A percentile compares a stretch with the other conserved stretches of the same genome.
phyloP scores from a whole-genome alignment of 2,888 invertebrate species.

The Molorchus minor region DNA sequence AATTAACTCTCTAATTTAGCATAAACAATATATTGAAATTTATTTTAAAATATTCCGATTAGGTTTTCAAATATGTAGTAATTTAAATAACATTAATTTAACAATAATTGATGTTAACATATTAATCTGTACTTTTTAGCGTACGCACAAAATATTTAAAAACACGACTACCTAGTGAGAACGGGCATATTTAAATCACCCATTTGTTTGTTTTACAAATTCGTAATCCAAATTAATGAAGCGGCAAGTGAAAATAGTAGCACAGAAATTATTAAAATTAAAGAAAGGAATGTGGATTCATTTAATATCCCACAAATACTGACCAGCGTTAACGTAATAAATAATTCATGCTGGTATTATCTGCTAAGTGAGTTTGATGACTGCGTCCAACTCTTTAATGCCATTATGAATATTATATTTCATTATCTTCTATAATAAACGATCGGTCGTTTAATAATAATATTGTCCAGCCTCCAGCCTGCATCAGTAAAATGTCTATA shows the following conservation, averaged over 20 bases:
- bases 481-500: neutral
- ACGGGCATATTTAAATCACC: slow-evolving; percentile 36
- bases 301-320: slow-evolving; percentile 26
- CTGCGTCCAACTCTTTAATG: slow-evolving; percentile 24
- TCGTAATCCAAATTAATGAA: slow-evolving; percentile 27
- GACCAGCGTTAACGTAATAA: slow-evolving; percentile 25
- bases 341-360: slow-evolving; percentile 29
- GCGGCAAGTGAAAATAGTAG: slow-evolving; percentile 23
- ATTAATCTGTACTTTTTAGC: slow-evolving; percentile 20
- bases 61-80: slow-evolving; percentile 42
- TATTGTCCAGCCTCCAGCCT: neutral
- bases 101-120: slow-evolving; percentile 41
- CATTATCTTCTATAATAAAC: slow-evolving; percentile 17
- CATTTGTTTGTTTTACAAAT: slow-evolving; percentile 36
- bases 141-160: slow-evolving; percentile 31
- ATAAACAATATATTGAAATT: slow-evolving; percentile 47
- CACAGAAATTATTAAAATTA: slow-evolving; percentile 33
- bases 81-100: slow-evolving; percentile 48
- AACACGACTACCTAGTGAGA: slow-evolving; percentile 38
- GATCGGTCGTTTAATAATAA: slow-evolving; percentile 12
- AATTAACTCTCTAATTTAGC: slow-evolving; percentile 43
- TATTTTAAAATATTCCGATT: slow-evolving; percentile 48
- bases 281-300: slow-evolving; percentile 22
- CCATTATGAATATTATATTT: slow-evolving; percentile 29
- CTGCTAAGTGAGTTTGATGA: slow-evolving; percentile 23